Evolutionary conservation across 2,888 invertebrate genomes (phyloP).

Genomic region (Campoletis raptor): DNA sequence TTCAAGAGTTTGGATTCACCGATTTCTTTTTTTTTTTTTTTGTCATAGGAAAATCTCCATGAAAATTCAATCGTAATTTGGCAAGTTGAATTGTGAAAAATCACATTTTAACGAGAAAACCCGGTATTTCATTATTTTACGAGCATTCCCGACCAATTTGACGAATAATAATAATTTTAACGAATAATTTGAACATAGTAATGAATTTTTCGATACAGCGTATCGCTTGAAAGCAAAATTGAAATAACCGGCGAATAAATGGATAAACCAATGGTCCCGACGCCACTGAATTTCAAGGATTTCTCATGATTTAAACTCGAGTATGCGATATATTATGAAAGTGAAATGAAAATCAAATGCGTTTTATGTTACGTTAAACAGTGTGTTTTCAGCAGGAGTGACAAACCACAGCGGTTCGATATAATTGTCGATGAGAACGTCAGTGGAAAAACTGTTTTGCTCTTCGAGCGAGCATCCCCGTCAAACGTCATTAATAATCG

Average conservation of each 20-base stretch:
- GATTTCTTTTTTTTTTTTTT: too few species aligned
- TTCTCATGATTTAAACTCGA: background rate
- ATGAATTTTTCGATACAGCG: slow-evolving; percentile 58
- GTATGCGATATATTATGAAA: slow-evolving; percentile 71
- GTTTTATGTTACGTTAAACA: slow-evolving; percentile 66
- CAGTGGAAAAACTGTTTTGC: slow-evolving; percentile 63
- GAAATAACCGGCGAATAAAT: slow-evolving; percentile 74
- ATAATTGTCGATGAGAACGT: slow-evolving; percentile 68
- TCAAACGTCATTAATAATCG: slow-evolving; percentile 66
- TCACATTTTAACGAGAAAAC: too few species aligned
- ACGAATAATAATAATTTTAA: slow-evolving; percentile 22
- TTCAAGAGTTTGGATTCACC: too few species aligned
- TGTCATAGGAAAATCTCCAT: too few species aligned
- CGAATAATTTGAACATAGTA: slow-evolving; percentile 3
- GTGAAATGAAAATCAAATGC: slow-evolving; percentile 73
- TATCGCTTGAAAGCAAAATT: slow-evolving; percentile 72
- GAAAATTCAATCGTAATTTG: too few species aligned
- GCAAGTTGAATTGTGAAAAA: too few species aligned
- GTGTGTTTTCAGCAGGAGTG: slow-evolving; percentile 37
- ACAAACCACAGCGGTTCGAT: slow-evolving; percentile 50
- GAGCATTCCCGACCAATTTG: background rate
- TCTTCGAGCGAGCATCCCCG: slow-evolving; percentile 48
- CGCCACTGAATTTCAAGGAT: slow-evolving; percentile 10
- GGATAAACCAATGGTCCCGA: slow-evolving; percentile 74
- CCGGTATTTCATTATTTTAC: background rate